A percentile compares a stretch with the other conserved stretches of the same genome.
Conservation (phyloP, 1,140 invertebrate species). For the Lasioglossum baleicum region DNA sequence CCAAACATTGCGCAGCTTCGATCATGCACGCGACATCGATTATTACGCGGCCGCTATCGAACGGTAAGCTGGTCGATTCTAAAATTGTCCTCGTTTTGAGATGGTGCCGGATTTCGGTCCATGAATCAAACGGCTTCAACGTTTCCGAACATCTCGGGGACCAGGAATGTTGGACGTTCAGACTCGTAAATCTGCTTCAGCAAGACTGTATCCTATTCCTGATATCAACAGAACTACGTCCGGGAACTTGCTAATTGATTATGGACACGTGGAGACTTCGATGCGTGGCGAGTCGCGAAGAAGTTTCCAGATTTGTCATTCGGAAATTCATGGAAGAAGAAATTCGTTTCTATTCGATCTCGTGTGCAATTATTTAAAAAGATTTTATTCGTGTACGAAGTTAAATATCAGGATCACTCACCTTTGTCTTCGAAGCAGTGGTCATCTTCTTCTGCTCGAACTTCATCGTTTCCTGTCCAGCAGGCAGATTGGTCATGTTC, state of each 20-base stretch:
- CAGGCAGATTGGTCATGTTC: constrained; percentile 71
- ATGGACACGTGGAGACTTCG: neutral
- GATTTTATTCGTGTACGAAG: too few relatives aligned
- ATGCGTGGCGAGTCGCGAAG: too few relatives aligned
- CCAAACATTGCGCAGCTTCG: constrained; percentile 61
- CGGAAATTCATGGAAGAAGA: too few relatives aligned
- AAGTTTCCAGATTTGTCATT: too few relatives aligned
- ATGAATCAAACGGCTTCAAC: neutral
- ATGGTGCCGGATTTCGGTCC: neutral
- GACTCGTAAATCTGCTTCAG: neutral
- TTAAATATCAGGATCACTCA: constrained; percentile 42
- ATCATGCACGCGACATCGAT: constrained; percentile 24
- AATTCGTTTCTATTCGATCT: too few relatives aligned
- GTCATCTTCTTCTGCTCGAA: constrained; percentile 89
- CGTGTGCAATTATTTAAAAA: too few relatives aligned
- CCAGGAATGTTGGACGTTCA: neutral
- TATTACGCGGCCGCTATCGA: constrained; percentile 32
- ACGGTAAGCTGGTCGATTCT: neutral
- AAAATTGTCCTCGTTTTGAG: neutral
- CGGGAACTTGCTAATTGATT: neutral
- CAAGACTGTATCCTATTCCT: neutral
- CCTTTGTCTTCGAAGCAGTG: constrained; percentile 88
- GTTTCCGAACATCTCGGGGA: too few relatives aligned
- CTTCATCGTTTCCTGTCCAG: constrained; percentile 84
- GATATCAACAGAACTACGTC: neutral